Evolutionary conservation across 2,888 invertebrate species (phyloP).

Genomic region (Spilarctia lutea): DNA sequence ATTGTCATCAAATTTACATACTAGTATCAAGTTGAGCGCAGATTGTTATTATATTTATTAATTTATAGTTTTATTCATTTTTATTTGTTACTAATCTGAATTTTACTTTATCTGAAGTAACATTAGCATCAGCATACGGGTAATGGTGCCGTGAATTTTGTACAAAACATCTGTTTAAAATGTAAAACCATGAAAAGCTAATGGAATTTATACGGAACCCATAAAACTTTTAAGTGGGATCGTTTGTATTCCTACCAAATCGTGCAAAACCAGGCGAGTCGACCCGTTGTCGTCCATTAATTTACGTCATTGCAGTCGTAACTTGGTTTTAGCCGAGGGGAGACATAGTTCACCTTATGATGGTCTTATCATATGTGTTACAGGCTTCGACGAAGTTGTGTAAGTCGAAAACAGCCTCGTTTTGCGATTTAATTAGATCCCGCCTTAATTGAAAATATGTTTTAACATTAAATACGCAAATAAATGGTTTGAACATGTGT

Average conservation of each 20-base stretch:
- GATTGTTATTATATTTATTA: no score
- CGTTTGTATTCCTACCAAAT: slow-evolving; percentile 78
- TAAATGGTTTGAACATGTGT: slow-evolving; percentile 66
- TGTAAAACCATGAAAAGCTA: slow-evolving; percentile 79
- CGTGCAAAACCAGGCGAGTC: slow-evolving; percentile 59
- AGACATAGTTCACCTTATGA: slow-evolving; percentile 49
- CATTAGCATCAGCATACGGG: slow-evolving; percentile 28
- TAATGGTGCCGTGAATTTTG: slow-evolving; percentile 39
- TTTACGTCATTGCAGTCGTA: slow-evolving; percentile 31
- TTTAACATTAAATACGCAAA: slow-evolving; percentile 71
- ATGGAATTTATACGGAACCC: slow-evolving; percentile 80
- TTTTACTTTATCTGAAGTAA: slow-evolving; percentile 19
- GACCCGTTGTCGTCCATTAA: slow-evolving; percentile 50
- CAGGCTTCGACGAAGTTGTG: slow-evolving; percentile 65
- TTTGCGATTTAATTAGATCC: slow-evolving; percentile 77
- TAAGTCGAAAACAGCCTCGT: slow-evolving; percentile 75
- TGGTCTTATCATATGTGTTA: slow-evolving; percentile 68
- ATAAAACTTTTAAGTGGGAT: slow-evolving; percentile 82
- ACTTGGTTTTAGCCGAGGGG: slow-evolving; percentile 27
- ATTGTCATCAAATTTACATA: no score
- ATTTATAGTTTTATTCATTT: neutral
- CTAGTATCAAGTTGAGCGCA: no score
- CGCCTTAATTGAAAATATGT: slow-evolving; percentile 78
- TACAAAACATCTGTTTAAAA: slow-evolving; percentile 75
- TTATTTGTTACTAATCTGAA: neutral